Evolutionary conservation across 2,113 vertebrate species (phyloP).

Genomic region (Bubo scandiacus): DNA sequence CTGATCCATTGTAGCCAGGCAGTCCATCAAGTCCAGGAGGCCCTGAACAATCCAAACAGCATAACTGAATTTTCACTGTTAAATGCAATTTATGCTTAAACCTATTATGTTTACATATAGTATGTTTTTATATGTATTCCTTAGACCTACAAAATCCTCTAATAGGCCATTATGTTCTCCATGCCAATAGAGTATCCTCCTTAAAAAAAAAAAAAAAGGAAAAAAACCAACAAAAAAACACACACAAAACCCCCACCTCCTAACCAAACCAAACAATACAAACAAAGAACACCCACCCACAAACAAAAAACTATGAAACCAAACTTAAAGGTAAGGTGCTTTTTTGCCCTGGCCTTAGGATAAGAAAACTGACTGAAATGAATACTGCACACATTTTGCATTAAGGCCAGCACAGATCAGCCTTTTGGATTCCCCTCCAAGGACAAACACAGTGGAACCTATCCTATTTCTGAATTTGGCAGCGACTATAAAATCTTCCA

Average conservation of each 20-base stretch:
- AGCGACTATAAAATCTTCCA: background rate
- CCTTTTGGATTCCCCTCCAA: background rate
- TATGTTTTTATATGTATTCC: background rate
- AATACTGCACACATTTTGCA: background rate
- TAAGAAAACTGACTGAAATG: background rate
- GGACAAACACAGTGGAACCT: background rate
- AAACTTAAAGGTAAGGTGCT: background rate
- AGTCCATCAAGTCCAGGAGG: slow-evolving; percentile 80
- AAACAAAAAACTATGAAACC: background rate
- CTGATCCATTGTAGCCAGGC: slow-evolving; percentile 87
- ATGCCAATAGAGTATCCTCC: background rate
- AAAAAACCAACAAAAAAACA: background rate
- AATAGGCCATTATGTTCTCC: background rate
- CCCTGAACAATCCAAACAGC: slow-evolving; percentile 68
- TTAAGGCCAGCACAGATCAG: background rate
- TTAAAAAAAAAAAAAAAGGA: background rate
- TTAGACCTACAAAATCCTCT: background rate
- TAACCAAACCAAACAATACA: background rate
- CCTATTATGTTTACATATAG: background rate
- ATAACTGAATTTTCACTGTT: background rate
- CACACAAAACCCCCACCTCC: background rate
- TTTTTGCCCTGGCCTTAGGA: background rate
- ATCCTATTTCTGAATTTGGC: background rate
- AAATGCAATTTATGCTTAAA: background rate
- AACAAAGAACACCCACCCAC: background rate